phyloP scores from a whole-genome alignment of 2,797 vertebrate genomes.

The Sciurus vulgaris region DNA sequence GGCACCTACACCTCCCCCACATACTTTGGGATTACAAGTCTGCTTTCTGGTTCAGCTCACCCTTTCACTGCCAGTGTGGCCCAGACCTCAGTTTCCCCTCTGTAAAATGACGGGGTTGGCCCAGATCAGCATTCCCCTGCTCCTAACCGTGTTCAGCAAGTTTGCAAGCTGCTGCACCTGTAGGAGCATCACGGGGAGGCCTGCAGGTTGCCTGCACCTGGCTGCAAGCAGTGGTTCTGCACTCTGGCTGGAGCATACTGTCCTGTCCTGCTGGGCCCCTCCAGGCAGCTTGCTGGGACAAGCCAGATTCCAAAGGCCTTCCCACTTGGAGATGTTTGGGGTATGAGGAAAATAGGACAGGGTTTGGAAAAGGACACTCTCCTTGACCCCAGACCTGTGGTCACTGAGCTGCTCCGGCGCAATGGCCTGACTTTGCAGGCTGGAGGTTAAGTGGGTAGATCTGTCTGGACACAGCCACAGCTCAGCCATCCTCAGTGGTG shows the following conservation, averaged over 20 bases:
- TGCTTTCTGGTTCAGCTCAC: neutral
- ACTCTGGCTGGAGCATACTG: neutral
- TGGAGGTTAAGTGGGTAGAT: neutral
- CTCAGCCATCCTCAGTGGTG: neutral
- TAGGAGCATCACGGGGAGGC: neutral
- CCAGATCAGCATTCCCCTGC: neutral
- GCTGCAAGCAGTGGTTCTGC: neutral
- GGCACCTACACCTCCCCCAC: neutral
- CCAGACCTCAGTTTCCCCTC: neutral
- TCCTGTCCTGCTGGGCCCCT: neutral
- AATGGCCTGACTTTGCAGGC: neutral
- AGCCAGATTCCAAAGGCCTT: conserved; percentile 5
- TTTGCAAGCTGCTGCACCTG: neutral
- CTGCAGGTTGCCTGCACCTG: fast-evolving
- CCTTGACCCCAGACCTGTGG: neutral
- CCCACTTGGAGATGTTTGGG: neutral
- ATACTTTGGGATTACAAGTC: neutral
- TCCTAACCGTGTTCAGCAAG: fast-evolving
- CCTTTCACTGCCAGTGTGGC: neutral
- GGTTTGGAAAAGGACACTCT: neutral
- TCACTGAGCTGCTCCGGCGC: neutral
- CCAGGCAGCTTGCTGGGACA: conserved; percentile 24
- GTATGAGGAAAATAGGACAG: neutral
- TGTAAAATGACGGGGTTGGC: neutral
- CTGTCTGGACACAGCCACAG: neutral